Evolutionary conservation across 2,888 invertebrate species (phyloP).

Genomic region (Carterocephalus palaemon): DNA sequence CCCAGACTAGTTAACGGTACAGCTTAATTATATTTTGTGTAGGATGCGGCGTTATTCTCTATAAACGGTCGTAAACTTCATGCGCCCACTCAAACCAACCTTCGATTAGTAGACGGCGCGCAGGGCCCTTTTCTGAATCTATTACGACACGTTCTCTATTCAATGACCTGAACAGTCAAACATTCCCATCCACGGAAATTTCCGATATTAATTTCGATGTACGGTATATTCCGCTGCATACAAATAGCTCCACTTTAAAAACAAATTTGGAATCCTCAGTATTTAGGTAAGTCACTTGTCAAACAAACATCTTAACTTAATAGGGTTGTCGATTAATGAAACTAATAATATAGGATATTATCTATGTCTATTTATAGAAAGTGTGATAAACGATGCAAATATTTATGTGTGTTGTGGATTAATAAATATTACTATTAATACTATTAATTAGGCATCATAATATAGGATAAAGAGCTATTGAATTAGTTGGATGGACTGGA

Average conservation of each 20-base stretch:
- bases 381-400: constrained; percentile 1
- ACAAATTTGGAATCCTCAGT: not conserved
- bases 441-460: too few relatives aligned
- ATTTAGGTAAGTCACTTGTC: constrained; percentile 3
- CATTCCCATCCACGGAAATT: constrained; percentile 1
- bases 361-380: not conserved
- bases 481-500: too few relatives aligned
- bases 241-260: constrained; percentile 4
- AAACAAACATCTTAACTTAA: not conserved
- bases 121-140: constrained; percentile 1
- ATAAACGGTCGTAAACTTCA: too few relatives aligned
- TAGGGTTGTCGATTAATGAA: constrained; percentile 10
- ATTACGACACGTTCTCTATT: not conserved
- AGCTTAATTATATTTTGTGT: too few relatives aligned
- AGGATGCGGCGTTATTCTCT: too few relatives aligned
- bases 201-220: not conserved
- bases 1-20: too few relatives aligned
- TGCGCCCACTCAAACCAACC: not conserved
- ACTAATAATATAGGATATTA: not conserved
- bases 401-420: not conserved
- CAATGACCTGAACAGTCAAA: not conserved
- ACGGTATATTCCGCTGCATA: constrained; percentile 17
- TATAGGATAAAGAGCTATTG: too few relatives aligned
- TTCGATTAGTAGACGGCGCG: too few relatives aligned
- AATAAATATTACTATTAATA: too few relatives aligned